Conservation (phyloP, 2,888 invertebrate species). For the Acleris literana region DNA sequence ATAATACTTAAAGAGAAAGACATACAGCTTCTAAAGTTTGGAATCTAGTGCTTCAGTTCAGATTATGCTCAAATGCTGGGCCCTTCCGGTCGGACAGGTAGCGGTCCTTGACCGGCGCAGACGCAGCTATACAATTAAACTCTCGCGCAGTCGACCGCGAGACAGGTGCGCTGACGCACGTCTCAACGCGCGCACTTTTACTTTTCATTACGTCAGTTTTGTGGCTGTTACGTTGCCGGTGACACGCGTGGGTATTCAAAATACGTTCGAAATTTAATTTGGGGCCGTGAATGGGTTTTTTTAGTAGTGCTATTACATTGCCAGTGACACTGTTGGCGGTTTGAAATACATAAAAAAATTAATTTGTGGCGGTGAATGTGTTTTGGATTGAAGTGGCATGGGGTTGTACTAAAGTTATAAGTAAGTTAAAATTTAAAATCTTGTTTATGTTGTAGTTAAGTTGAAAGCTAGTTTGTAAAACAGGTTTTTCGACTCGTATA, state of each 20-base stretch:
- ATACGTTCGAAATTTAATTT: slow-evolving; percentile 1
- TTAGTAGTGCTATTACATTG: too few relatives aligned
- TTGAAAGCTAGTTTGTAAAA: neutral
- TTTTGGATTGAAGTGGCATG: slow-evolving; percentile 19
- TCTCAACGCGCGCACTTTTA: slow-evolving; percentile 53
- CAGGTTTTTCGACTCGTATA: neutral
- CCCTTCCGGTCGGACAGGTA: slow-evolving; percentile 67
- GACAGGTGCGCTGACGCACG: slow-evolving; percentile 68
- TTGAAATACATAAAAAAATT: neutral
- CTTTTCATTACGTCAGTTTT: slow-evolving; percentile 52
- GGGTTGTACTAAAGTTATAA: slow-evolving; percentile 5
- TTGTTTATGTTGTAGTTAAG: neutral
- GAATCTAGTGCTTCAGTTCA: neutral
- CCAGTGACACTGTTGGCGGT: neutral
- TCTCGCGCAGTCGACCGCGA: slow-evolving; percentile 61
- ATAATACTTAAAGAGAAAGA: too few relatives aligned
- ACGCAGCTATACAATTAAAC: too few relatives aligned
- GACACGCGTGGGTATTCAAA: neutral
- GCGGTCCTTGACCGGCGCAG: slow-evolving; percentile 67
- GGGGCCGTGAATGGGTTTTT: slow-evolving; percentile 36
- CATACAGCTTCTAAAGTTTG: too few relatives aligned
- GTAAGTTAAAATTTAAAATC: slow-evolving; percentile 12
- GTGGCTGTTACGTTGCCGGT: neutral
- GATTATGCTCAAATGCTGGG: neutral
- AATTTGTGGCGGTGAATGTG: slow-evolving; percentile 21